Base-by-base conservation (phyloP, 1,140 invertebrate species). In the Schlechtendalia chinensis region DNA sequence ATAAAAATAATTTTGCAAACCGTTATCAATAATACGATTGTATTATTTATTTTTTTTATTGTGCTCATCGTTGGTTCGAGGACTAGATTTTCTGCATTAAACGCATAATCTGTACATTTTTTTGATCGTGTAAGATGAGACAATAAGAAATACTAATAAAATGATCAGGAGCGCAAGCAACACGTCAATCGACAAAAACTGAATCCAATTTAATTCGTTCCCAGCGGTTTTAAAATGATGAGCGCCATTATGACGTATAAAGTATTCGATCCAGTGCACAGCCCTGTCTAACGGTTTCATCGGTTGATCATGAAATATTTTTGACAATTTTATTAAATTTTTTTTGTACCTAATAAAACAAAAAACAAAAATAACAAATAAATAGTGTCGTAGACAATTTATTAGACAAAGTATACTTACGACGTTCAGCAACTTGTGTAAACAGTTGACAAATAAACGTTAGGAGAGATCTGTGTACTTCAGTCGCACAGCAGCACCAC, bases 271-370 rank as follows among this genome's bases (percentile, higher is more conserved):
- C 85, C 85, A 85, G 61, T 81, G 85, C 67, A 84, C 83, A 0
- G 87, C 85, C 71, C 85, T 84, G 0, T 89, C 83, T 32, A 88
- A 81, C 4, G 84, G 82, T 80, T 85, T 81, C 58, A 85, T 83
- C 1, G 86, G 87, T 81, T 85, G 85, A 79, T 89, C 88, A 58
- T 81, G 85, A 81, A 84, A 84, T 77, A 83, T 83, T 5, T 74
- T 80, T 47, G 84, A 84, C 5, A 85, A 14, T n/a, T 84, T 67
- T 4, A 84, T 5, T 19, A 84, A 83, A 39, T 82, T 85, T 71
- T 85, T 80, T 81, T 84, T 85, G 80, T 86, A 87, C 45, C 86
- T 87, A 39, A 53, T 59, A 47, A 61, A 58, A 81, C 27, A 45
- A 50, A 32, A 19, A 29, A 61, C 27, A 6, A 29, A 4, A 39